These are phyloP conservation scores for Achroia grisella DNA, from an alignment of 1,140 invertebrate genomes.

Conservation along the genomic window DNA sequence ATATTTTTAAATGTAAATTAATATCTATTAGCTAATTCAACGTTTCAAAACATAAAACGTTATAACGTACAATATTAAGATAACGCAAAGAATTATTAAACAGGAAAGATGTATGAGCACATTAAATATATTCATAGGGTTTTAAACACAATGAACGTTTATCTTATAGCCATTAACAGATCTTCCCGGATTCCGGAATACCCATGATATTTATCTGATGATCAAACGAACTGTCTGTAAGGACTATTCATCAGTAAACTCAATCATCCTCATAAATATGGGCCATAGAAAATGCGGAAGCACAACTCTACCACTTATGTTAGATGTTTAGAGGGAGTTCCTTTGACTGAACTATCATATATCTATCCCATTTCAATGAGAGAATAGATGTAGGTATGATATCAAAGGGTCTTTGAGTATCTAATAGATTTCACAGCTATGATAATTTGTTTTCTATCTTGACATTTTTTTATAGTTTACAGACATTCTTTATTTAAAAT, in stretches of 20 bases:
- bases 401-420: too few species aligned
- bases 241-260: constrained; percentile 40
- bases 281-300: constrained; percentile 47
- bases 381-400: too few species aligned
- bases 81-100: background rate
- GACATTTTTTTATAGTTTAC: too few species aligned
- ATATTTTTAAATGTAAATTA: too few species aligned
- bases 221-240: constrained; percentile 46
- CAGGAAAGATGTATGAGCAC: background rate
- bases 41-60: background rate
- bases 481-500: too few species aligned
- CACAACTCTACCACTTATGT: too few species aligned
- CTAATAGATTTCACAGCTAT: too few species aligned
- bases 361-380: too few species aligned
- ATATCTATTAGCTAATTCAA: background rate
- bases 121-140: background rate
- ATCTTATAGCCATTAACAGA: constrained; percentile 36
- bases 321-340: too few species aligned
- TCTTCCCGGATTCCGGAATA: constrained; percentile 36
- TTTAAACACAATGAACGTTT: constrained; percentile 21
- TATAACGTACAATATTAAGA: background rate
- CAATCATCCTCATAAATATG: constrained; percentile 30
- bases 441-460: too few species aligned
- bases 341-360: too few species aligned
- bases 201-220: constrained; percentile 50